Conservation (phyloP, 2,113 vertebrate genomes). For the Phylloscopus whistleri region DNA sequence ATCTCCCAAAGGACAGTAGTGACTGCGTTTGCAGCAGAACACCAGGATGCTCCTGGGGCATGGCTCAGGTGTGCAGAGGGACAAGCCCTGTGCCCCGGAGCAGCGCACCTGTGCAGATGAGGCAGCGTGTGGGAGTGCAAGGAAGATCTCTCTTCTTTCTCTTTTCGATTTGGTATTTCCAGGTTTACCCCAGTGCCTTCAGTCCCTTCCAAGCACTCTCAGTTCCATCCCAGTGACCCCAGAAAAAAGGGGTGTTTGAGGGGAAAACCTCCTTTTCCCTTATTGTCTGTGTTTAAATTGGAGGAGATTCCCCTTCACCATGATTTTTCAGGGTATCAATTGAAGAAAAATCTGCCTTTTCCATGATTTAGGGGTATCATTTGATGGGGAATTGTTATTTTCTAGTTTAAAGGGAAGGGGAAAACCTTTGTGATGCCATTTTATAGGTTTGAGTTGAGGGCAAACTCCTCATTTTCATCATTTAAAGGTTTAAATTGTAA, state of each 20-base stretch:
- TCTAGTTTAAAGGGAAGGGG: not conserved
- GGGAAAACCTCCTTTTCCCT: not conserved
- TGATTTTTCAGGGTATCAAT: not conserved
- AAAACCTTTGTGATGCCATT: not conserved
- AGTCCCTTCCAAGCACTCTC: not conserved
- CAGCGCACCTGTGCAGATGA: not conserved
- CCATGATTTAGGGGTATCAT: no score
- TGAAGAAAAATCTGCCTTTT: not conserved
- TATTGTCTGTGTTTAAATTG: not conserved
- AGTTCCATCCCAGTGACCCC: not conserved
- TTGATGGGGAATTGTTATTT: not conserved
- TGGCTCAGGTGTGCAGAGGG: not conserved
- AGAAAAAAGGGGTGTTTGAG: not conserved
- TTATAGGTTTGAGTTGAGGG: not conserved
- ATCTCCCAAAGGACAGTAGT: not conserved
- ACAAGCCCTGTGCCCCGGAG: no score
- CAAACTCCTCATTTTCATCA: not conserved
- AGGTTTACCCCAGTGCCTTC: not conserved
- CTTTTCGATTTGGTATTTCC: not conserved
- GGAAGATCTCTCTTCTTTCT: not conserved
- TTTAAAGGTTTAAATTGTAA: not conserved
- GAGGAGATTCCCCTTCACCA: not conserved
- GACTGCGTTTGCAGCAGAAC: not conserved
- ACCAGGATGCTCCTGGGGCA: not conserved
- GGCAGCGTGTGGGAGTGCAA: rapidly evolving